Conservation (phyloP, 1,140 invertebrate species). For the Papilio glaucus region DNA sequence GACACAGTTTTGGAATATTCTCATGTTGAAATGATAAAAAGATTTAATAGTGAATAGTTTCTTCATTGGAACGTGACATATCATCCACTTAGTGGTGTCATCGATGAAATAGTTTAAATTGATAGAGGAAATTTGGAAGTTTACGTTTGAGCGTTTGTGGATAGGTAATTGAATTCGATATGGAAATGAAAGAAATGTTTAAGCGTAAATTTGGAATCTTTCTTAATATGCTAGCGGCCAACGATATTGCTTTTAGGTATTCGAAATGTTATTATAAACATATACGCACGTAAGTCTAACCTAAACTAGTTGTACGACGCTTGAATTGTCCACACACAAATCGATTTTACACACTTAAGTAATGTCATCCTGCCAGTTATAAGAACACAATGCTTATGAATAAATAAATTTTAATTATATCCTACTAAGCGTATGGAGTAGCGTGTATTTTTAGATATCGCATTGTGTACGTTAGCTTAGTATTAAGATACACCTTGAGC, state of each 20-base stretch:
- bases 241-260: slow-evolving; percentile 77
- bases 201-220: slow-evolving; percentile 79
- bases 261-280: slow-evolving; percentile 74
- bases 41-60: slow-evolving; percentile 80
- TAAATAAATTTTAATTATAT: slow-evolving; percentile 77
- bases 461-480: slow-evolving; percentile 82
- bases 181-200: slow-evolving; percentile 41
- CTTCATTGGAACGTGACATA: slow-evolving; percentile 68
- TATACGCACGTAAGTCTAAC: slow-evolving; percentile 76
- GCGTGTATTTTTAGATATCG: slow-evolving; percentile 82
- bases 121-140: slow-evolving; percentile 46
- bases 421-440: slow-evolving; percentile 79
- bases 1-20: slow-evolving; percentile 67
- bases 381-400: slow-evolving; percentile 82
- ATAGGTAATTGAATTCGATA: slow-evolving; percentile 44
- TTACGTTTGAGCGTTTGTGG: slow-evolving; percentile 25
- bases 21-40: slow-evolving; percentile 70
- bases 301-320: slow-evolving; percentile 76
- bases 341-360: slow-evolving; percentile 79
- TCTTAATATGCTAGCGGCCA: slow-evolving; percentile 79
- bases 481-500: slow-evolving; percentile 79
- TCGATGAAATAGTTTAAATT: slow-evolving; percentile 67
- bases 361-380: slow-evolving; percentile 81
- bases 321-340: slow-evolving; percentile 81
- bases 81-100: slow-evolving; percentile 78